Evolutionary conservation across 2,888 invertebrate species (phyloP).

Genomic region (Encarsia formosa): DNA sequence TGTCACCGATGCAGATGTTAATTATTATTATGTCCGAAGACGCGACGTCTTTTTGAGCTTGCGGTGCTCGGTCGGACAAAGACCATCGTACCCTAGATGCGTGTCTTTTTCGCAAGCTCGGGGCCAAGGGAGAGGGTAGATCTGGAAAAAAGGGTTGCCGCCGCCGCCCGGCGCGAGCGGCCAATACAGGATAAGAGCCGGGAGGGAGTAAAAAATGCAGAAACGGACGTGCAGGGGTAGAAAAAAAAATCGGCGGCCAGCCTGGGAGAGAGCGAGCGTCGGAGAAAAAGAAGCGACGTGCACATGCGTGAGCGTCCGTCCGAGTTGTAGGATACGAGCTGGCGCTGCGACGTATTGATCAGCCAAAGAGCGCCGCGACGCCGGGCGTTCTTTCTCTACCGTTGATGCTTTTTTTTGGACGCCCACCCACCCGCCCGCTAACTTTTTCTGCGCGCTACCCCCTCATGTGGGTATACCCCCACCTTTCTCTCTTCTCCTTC

Average conservation of each 20-base stretch:
- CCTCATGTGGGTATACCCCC: neutral
- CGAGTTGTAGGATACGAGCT: conserved; percentile 40
- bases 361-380: conserved; percentile 52
- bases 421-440: neutral
- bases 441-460: neutral
- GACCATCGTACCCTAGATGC: too few relatives aligned
- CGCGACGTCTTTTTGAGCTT: too few relatives aligned
- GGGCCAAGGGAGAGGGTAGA: too few relatives aligned
- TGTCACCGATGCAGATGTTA: too few relatives aligned
- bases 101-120: too few relatives aligned
- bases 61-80: too few relatives aligned
- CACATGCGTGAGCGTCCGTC: conserved; percentile 47
- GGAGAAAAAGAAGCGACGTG: conserved; percentile 41
- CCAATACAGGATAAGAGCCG: conserved; percentile 6
- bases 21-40: too few relatives aligned
- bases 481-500: neutral
- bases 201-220: conserved; percentile 42
- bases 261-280: conserved; percentile 34
- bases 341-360: conserved; percentile 52
- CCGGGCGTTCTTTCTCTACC: conserved; percentile 49
- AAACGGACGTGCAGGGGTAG: conserved; percentile 41
- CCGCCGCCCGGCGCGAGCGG: conserved; percentile 20
- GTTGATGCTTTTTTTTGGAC: conserved; percentile 50
- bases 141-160: conserved; percentile 16
- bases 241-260: conserved; percentile 42